Evolutionary conservation across 2,113 vertebrate genomes (phyloP), one percentile per base, ranked within the genome.

Genomic region (Varanus salvator): DNA sequence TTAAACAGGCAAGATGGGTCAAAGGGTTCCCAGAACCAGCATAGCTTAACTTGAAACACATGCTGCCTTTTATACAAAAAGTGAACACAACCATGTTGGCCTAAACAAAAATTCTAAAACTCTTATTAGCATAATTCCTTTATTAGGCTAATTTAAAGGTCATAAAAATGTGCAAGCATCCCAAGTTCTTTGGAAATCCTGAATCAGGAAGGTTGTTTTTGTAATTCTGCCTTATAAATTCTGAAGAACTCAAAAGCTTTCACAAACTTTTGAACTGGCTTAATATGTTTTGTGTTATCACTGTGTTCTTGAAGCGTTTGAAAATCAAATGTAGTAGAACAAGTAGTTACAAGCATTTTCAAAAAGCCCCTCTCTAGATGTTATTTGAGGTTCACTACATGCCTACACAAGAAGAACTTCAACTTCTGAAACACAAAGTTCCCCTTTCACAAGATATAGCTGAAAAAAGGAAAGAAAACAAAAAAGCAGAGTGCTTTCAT

Each of bases 241-340:
- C 60, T 64, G 60, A 64, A 64, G 19, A 64, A 64, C 60, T 64
- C 60, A 64, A 64, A 64, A 64, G 60, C 19, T 64, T 64, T 15
- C 60, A 64, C 3, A 19, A 64, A 19, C 60, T 44, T 64, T 64
- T 64, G 60, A 21, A 19, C 5, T 64, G 60, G 15, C 60, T 19
- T 64, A 64, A 64, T 64, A 64, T 3, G 86, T 85, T 52, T 66
- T 2, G 52, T 8, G 1, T 29, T 21, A 52, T 52, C 6, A 57
- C 87, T 90, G 89, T 4, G 75, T 84, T 48, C 91, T 82, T 64
- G 38, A 44, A 44, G 38, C 77, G 77, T 74, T 29, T 86, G 80
- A 29, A n/a, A 92, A 9, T 50, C 84, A 0, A 0, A 94, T 85
- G 84, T n/a, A 89, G 38, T 50, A 5, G 2, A 89, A 93, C 77